These are phyloP conservation scores for Osmerus mordax DNA, from an alignment of 2,113 vertebrate genomes.

Conservation along the genomic window DNA sequence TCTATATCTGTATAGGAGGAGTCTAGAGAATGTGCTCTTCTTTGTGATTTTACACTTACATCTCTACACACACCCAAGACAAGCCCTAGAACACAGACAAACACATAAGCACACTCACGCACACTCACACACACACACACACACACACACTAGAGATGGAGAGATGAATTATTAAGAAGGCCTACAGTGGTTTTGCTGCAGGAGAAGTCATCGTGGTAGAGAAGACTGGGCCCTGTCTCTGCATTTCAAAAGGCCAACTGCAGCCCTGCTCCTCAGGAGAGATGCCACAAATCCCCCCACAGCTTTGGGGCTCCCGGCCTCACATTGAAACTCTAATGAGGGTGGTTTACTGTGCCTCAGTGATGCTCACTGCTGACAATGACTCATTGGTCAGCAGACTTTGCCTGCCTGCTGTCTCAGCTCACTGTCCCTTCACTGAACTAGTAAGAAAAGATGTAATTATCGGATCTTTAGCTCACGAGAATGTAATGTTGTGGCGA, in stretches of 20 bases:
- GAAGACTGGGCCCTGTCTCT: constrained; percentile 12
- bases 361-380: constrained; percentile 13
- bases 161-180: constrained; percentile 46
- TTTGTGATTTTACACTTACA: not conserved
- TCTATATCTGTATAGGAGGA: not conserved
- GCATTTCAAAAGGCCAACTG: constrained; percentile 19
- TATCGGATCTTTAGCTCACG: no score
- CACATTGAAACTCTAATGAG: constrained; percentile 15
- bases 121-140: not conserved
- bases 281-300: constrained; percentile 8
- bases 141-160: constrained; percentile 16
- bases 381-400: not conserved
- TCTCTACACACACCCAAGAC: not conserved
- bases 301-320: not conserved
- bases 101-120: not conserved
- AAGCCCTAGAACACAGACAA: not conserved
- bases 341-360: constrained; percentile 15
- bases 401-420: no score
- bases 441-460: no score
- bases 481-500: no score
- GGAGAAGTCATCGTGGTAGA: constrained; percentile 34
- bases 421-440: not conserved
- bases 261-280: constrained; percentile 4
- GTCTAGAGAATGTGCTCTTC: not conserved
- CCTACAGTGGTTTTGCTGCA: constrained; percentile 21